Evolutionary conservation across 2,888 invertebrate species (phyloP).

Genomic region (Agapostemon virescens): DNA sequence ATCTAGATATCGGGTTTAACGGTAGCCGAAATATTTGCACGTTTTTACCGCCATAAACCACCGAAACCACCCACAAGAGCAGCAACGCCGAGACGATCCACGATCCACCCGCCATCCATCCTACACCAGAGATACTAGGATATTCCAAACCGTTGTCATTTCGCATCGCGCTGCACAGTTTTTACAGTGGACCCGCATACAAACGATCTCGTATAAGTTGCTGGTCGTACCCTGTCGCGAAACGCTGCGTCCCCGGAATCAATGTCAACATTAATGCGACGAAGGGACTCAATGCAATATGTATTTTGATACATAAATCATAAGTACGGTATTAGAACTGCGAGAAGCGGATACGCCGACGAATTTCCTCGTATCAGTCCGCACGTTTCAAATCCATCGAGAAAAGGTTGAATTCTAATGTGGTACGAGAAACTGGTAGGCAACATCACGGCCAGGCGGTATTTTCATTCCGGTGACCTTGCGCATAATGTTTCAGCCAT

Average conservation of each 20-base stretch:
- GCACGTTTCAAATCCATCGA: conserved; percentile 45
- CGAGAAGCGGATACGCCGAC: conserved; percentile 30
- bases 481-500: conserved; percentile 46
- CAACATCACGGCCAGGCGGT: conserved; percentile 18
- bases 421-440: conserved; percentile 50
- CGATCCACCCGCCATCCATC: no score
- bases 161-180: background rate
- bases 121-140: background rate
- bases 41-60: no score
- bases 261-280: conserved; percentile 56
- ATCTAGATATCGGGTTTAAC: no score
- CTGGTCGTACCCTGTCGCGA: conserved; percentile 14
- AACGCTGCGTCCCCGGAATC: conserved; percentile 34
- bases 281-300: conserved; percentile 58
- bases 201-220: conserved; percentile 27
- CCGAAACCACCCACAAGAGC: no score
- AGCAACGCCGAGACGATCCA: no score
- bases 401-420: conserved; percentile 56
- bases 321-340: conserved; percentile 66
- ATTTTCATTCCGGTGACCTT: conserved; percentile 57
- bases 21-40: no score
- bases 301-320: conserved; percentile 68
- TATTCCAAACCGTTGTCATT: background rate
- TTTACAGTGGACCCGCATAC: conserved; percentile 1
- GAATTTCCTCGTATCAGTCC: conserved; percentile 36